Evolutionary conservation across 2,113 vertebrate species (phyloP), one percentile per base, ranked within the genome.

Genomic region (Oostethus manadensis): DNA sequence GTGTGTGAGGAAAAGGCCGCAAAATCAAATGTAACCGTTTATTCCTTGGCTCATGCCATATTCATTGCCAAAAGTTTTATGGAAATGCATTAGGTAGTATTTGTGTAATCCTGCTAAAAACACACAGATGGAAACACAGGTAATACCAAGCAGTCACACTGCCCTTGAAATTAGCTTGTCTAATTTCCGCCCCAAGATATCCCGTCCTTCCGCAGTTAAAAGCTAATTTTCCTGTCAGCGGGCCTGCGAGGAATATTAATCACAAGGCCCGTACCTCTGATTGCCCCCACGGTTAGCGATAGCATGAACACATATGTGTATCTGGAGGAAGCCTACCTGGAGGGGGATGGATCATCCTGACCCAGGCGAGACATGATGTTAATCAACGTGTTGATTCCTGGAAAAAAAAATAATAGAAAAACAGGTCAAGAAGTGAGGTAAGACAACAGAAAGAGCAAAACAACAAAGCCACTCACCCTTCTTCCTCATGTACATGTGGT

Each of bases 281-380:
- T 82, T 76, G 85, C 67, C 21, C 81, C 80, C 22, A 76, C 57
- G 73, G 76, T 74, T 71, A 67, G 62, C 21, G 74, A 74, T 74
- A 49, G 68, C 50, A 16, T 22, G 70, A 62, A 20, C 22, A 29
- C 60, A 81, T 58, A 78, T 70, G 74, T 15, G 64, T 13, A 72
- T 51, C 77, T 0, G 67, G 62, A 9, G 79, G 82, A 42, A 11
- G 49, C 78, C 80, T 90, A 98, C 97, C 97, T 96, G 82, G 97
- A 98, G 67, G 97, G 97, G 81, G 96, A 92, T 58, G 97, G 97
- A 81, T 99, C 97, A 56, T 99, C 96, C 89, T 99, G 97, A 54
- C 97, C 97, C 79, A 99, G 91, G n/a, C 97, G 94, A 57, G 97
- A 99, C 97, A 99, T 99, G 83, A 99, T 99, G 89, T 99, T 99